Percentiles rank a stretch among this genome's conserved stretches.
Conservation (phyloP, 2,113 vertebrate genomes). For the Apodemus sylvaticus region DNA sequence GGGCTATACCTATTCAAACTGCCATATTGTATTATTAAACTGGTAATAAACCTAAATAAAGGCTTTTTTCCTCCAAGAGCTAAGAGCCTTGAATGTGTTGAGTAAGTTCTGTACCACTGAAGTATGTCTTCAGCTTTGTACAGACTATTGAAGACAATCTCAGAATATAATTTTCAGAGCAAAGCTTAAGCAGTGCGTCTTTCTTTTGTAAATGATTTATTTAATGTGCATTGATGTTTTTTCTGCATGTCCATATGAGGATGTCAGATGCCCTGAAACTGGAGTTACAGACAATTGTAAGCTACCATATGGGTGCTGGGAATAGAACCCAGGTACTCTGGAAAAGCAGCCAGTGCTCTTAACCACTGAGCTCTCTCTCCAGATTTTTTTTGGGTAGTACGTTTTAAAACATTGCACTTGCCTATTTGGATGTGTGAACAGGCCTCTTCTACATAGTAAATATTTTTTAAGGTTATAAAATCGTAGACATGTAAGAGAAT, state of each 20-base stretch:
- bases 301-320: not conserved
- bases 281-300: not conserved
- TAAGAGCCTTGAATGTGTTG: not conserved
- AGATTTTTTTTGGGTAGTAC: not conserved
- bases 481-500: not conserved
- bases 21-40: not conserved
- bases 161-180: not conserved
- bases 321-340: not conserved
- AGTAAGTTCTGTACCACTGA: not conserved
- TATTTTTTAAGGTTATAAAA: not conserved
- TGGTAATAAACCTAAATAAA: slow-evolving; percentile 38
- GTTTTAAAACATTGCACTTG: not conserved
- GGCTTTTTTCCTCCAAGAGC: not conserved
- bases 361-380: not conserved
- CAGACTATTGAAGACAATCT: not conserved
- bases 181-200: not conserved
- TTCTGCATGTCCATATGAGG: not conserved
- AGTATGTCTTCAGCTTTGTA: not conserved
- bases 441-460: not conserved
- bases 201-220: not conserved
- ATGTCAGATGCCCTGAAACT: not conserved
- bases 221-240: not conserved
- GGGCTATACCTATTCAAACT: too few species aligned
- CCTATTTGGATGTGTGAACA: not conserved
- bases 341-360: not conserved